phyloP scores from a whole-genome alignment of 1,140 invertebrate genomes.

The Chironomus striatipennis region DNA sequence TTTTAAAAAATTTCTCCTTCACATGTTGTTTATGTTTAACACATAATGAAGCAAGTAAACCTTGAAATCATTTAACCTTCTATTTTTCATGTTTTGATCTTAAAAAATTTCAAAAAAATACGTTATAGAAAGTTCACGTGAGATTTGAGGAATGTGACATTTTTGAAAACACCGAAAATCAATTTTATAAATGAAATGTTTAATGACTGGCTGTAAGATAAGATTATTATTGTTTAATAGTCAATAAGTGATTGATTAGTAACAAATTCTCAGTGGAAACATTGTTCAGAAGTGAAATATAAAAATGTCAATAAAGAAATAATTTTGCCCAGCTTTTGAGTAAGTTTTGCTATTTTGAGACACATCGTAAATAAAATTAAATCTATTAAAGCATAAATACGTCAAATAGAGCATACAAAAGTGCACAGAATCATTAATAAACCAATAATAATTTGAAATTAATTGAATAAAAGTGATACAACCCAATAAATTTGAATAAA shows the following conservation, averaged over 20 bases:
- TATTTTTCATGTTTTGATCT: background rate
- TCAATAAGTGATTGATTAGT: background rate
- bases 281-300: background rate
- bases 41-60: too few species aligned
- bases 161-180: background rate
- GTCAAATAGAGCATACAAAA: too few species aligned
- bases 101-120: background rate
- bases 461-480: too few species aligned
- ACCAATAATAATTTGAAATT: too few species aligned
- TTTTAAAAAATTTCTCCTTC: too few species aligned
- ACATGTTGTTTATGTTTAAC: too few species aligned
- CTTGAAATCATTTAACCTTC: too few species aligned
- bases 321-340: background rate
- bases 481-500: background rate
- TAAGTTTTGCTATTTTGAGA: too few species aligned
- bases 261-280: background rate
- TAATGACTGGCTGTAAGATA: background rate
- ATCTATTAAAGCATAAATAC: too few species aligned
- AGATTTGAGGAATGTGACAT: background rate
- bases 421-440: too few species aligned
- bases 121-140: background rate
- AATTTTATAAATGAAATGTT: background rate
- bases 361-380: too few species aligned
- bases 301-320: constrained; percentile 9
- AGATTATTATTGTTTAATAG: background rate